phyloP scores from a whole-genome alignment of 2,797 vertebrate species.

The Antennarius maculatus region DNA sequence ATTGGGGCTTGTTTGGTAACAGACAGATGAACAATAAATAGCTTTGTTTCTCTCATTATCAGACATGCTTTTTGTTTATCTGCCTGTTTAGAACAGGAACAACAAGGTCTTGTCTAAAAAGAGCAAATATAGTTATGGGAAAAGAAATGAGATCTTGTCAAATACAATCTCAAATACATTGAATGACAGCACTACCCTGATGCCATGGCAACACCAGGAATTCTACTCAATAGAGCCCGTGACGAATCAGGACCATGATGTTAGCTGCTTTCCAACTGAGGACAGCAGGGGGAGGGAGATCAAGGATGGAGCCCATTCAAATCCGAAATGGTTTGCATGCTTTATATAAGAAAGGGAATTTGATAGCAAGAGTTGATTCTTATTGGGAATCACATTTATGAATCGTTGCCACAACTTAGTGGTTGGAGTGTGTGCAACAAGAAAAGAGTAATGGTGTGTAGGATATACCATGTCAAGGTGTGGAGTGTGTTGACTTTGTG shows the following conservation, averaged over 20 bases:
- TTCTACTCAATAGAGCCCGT: conserved; percentile 65
- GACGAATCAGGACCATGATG: conserved; percentile 75
- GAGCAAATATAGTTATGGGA: conserved; percentile 28
- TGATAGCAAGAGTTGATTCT: conserved; percentile 7
- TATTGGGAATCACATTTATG: not conserved
- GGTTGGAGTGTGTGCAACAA: not conserved
- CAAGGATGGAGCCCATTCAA: conserved; percentile 47
- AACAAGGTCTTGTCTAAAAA: conserved; percentile 25
- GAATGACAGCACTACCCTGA: conserved; percentile 68
- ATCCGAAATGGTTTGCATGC: conserved; percentile 27
- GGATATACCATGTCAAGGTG: not conserved
- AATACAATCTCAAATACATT: conserved; percentile 46
- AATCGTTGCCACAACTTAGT: conserved; percentile 1
- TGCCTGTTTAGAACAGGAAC: conserved; percentile 11
- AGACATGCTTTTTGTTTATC: conserved; percentile 8
- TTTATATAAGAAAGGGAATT: conserved; percentile 29
- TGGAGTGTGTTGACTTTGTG: not conserved
- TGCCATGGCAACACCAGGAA: conserved; percentile 79
- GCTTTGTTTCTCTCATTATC: conserved; percentile 2
- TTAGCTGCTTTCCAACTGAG: conserved; percentile 55
- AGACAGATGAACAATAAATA: not conserved
- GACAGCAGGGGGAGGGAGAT: conserved; percentile 52
- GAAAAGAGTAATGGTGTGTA: not conserved
- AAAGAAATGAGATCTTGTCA: conserved; percentile 49
- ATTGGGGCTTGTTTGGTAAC: conserved; percentile 18